phyloP scores from a whole-genome alignment of 2,888 invertebrate genomes.

The Meiosimyza decipiens region DNA sequence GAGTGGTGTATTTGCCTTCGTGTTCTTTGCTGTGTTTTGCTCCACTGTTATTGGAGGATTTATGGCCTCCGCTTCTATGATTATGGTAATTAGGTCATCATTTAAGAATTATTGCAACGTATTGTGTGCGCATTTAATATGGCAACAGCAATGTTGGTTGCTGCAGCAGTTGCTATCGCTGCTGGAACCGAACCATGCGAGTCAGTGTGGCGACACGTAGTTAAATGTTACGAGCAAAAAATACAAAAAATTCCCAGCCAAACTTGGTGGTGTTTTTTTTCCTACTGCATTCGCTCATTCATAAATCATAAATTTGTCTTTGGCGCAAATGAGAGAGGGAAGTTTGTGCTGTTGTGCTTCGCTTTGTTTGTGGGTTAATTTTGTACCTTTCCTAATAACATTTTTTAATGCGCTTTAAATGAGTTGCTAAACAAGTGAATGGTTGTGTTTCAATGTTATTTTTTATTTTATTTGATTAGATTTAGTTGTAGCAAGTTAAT shows the following conservation, averaged over 20 bases:
- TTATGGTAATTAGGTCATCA: conserved; percentile 60
- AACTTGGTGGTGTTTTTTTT: background rate
- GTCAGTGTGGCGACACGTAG: conserved; percentile 30
- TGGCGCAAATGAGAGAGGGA: conserved; percentile 20
- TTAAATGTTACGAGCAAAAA: no score
- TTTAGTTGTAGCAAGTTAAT: background rate
- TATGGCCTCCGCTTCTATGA: conserved; percentile 51
- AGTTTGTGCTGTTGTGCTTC: background rate
- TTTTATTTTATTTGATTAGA: background rate
- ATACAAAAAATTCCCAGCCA: background rate
- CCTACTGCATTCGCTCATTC: conserved; percentile 1
- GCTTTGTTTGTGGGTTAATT: background rate
- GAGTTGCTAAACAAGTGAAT: conserved; percentile 16
- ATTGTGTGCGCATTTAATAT: conserved; percentile 2
- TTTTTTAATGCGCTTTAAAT: conserved; percentile 4
- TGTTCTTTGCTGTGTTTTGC: background rate
- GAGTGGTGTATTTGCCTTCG: background rate
- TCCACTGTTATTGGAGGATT: conserved; percentile 42
- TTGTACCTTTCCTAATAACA: background rate
- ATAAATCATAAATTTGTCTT: conserved; percentile 32
- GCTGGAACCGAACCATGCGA: conserved; percentile 17
- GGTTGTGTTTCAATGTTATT: background rate
- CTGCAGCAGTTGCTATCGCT: background rate
- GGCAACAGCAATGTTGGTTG: conserved; percentile 1
- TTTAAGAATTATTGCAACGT: conserved; percentile 42